Conservation (phyloP, 2,888 invertebrate species). For the Stratiomys singularior region DNA sequence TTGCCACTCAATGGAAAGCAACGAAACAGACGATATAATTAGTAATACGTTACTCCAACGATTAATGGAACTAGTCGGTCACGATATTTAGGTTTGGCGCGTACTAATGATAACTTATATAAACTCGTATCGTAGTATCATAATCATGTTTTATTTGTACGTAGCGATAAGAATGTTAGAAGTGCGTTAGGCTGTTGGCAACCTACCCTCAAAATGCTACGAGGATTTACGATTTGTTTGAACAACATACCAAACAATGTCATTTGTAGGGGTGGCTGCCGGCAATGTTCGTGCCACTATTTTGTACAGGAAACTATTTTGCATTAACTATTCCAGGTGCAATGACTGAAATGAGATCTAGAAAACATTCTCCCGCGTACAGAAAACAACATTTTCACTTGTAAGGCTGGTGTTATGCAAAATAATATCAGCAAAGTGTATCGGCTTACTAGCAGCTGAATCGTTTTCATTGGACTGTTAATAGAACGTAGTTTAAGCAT, state of each 20-base stretch:
- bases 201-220: not conserved
- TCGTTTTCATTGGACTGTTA: not conserved
- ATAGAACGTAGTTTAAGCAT: not conserved
- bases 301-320: not conserved
- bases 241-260: not conserved
- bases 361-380: not conserved
- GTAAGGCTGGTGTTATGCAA: not conserved
- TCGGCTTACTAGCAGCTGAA: constrained; percentile 13
- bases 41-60: too few relatives aligned
- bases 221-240: not conserved
- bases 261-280: not conserved
- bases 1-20: too few relatives aligned
- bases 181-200: not conserved
- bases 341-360: not conserved
- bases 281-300: not conserved
- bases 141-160: not conserved
- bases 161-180: not conserved
- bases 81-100: not conserved
- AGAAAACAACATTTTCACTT: not conserved
- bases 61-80: not conserved
- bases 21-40: too few relatives aligned
- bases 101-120: not conserved
- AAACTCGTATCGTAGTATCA: not conserved
- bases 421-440: not conserved
- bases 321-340: not conserved